Conservation (phyloP, 2,113 vertebrate species). For the Arvicanthis niloticus region DNA sequence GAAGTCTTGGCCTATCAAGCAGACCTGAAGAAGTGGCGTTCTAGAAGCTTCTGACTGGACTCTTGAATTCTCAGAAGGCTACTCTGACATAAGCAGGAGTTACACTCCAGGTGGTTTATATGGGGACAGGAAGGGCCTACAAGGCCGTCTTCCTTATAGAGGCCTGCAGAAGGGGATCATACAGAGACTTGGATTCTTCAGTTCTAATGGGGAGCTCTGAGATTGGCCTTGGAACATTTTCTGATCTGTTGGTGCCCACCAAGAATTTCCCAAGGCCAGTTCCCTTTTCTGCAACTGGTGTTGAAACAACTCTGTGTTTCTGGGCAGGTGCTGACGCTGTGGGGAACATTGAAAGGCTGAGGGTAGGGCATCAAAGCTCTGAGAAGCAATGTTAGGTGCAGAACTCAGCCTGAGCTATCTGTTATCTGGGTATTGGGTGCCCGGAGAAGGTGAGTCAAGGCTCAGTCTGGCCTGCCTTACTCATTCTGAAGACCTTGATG, state of each 20-base stretch:
- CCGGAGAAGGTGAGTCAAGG: background rate
- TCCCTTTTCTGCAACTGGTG: background rate
- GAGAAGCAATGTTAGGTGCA: background rate
- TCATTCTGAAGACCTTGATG: background rate
- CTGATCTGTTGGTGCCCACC: background rate
- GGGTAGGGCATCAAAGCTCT: background rate
- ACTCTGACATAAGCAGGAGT: background rate
- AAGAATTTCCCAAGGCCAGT: background rate
- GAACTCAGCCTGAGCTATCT: background rate
- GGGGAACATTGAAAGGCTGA: background rate
- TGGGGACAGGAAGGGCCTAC: background rate
- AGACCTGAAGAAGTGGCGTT: background rate
- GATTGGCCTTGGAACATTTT: constrained; percentile 6
- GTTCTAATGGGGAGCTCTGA: background rate
- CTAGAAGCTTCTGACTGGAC: background rate
- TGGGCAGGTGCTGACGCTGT: background rate
- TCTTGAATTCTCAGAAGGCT: background rate
- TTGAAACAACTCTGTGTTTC: background rate
- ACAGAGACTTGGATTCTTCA: background rate
- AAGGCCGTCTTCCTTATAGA: background rate
- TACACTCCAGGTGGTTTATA: background rate
- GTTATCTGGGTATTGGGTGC: background rate
- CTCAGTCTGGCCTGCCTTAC: background rate
- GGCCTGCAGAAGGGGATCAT: background rate
- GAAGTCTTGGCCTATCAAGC: background rate